Evolutionary conservation across 2,113 vertebrate species (phyloP), one percentile per base, ranked within the genome.

Genomic region (Mohoua ochrocephala): DNA sequence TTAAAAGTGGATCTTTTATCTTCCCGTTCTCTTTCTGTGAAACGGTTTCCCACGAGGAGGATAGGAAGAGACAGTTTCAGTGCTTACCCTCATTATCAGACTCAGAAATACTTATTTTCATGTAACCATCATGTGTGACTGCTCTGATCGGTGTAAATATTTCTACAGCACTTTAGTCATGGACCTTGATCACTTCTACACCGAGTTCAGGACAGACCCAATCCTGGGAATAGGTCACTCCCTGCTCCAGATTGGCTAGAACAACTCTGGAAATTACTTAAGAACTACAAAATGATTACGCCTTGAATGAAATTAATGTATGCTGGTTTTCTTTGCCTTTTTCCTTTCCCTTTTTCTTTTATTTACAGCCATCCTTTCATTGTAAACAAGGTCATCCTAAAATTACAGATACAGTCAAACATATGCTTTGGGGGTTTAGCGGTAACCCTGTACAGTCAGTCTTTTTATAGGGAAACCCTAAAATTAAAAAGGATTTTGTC

Each of bases 321-420:
- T 42, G 16, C 4, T 45, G 7, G 0, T 18, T 86, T 86, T 54
- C 30, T 52, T 95, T 50, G 19, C 21, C 19, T 57, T 73, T 84
- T 85, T 35, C 13, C 14, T 53, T 84, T 67, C n/a, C 23, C 23
- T 74, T 83, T 75, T 39, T 28, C 41, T 65, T 91, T 92, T 88
- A 74, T 94, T 92, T 91, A 95, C 90, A 93, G 31, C 52, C 68
- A 89, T 87, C 81, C 70, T 97, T 96, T 97, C 93, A 60, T 96
- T 95, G 93, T 76, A 98, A 95, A 97, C 96, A 98, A 98, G 96
- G 97, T 97, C 97, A 97, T 94, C 97, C 91, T 92, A 97, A 97
- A 98, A 97, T 97, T 90, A 97, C 84, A 97, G 81, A 95, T 76
- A 94, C 13, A 78, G 88, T 97, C 97, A 97, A 98, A 96, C 97